These are phyloP conservation scores for Peromyscus leucopus DNA, from an alignment of 2,113 vertebrate genomes.

Conservation along the genomic window DNA sequence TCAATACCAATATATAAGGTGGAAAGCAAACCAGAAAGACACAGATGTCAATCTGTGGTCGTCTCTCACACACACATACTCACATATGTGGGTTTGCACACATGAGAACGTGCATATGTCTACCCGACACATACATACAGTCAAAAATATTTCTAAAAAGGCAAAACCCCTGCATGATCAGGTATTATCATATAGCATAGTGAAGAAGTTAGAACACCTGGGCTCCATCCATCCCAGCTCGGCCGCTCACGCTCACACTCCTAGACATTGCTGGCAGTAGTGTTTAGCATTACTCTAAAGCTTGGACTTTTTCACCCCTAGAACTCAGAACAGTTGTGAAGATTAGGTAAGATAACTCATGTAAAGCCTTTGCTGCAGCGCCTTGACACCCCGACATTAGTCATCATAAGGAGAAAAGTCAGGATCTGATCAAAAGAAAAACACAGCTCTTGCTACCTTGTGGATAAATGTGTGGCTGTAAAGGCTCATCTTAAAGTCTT, in stretches of 20 bases:
- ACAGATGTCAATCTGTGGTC: background rate
- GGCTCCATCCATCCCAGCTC: background rate
- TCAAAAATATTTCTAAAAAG: conserved; percentile 54
- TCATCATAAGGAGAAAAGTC: conserved; percentile 54
- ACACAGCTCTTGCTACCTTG: background rate
- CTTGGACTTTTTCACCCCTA: background rate
- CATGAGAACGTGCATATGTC: background rate
- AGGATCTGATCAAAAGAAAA: conserved; percentile 18
- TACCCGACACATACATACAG: background rate
- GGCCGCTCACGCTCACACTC: background rate
- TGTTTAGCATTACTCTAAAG: conserved; percentile 4
- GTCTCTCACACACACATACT: background rate
- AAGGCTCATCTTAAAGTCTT: background rate
- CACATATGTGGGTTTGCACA: background rate
- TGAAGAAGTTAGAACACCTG: background rate
- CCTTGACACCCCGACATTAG: conserved; percentile 17
- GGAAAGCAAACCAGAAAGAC: background rate
- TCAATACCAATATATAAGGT: background rate
- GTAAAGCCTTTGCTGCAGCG: background rate
- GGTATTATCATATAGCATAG: background rate
- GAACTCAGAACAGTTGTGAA: conserved; percentile 41
- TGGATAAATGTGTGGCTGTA: conserved; percentile 26
- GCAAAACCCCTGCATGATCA: background rate
- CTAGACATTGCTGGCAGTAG: too few relatives aligned
- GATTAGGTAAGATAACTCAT: conserved; percentile 42